Conservation (phyloP, 2,113 vertebrate genomes). For the Bos indicus region DNA sequence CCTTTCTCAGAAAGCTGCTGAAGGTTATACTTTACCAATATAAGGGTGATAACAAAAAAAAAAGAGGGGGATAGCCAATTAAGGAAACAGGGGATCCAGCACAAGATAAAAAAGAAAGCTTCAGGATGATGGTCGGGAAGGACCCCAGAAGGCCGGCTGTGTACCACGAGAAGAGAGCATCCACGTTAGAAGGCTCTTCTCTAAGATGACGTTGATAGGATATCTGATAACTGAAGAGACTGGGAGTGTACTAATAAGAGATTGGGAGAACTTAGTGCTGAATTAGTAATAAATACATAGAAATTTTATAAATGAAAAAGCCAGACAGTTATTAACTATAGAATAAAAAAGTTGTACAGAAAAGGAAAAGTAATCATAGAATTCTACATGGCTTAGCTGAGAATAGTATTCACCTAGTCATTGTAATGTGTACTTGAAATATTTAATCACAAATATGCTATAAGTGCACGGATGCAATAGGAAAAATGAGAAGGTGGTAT, state of each 20-base stretch:
- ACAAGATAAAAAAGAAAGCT: not conserved
- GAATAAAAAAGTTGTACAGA: not conserved
- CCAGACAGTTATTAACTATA: not conserved
- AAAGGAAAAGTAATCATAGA: not conserved
- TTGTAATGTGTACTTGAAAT: not conserved
- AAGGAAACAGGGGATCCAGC: not conserved
- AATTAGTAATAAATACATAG: not conserved
- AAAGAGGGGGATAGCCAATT: not conserved
- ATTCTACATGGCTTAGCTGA: not conserved
- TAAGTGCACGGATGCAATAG: not conserved
- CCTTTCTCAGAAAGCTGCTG: not conserved
- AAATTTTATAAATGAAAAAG: slow-evolving; percentile 1
- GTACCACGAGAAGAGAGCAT: not conserved
- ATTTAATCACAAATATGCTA: not conserved
- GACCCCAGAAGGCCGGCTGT: not conserved
- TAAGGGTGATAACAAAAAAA: not conserved
- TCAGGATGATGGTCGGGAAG: not conserved
- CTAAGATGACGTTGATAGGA: not conserved
- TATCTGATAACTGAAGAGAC: not conserved
- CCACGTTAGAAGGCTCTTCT: not conserved
- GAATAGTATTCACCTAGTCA: not conserved
- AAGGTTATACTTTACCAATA: not conserved
- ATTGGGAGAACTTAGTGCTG: not conserved
- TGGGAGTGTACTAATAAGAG: not conserved
- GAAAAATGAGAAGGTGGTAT: not conserved